Conservation (phyloP, 2,797 vertebrate genomes). For the Melanotaenia boesemani region DNA sequence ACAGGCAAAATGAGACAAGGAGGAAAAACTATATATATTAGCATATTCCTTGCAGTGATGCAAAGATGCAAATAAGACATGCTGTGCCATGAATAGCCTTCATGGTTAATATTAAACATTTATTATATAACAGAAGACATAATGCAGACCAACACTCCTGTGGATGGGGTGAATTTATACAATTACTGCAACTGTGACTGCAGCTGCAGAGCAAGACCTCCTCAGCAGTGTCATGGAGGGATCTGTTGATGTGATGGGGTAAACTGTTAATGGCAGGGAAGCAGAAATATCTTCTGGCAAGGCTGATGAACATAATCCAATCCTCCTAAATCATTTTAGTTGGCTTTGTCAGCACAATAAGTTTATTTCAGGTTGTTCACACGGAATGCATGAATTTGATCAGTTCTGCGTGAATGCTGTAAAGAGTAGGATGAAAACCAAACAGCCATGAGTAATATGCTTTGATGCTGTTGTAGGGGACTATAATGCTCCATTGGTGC, state of each 20-base stretch:
- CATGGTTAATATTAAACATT: conserved; percentile 60
- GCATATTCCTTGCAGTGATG: conserved; percentile 72
- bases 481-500: conserved; percentile 14
- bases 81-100: conserved; percentile 44
- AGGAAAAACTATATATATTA: conserved; percentile 51
- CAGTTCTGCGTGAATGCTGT: conserved; percentile 30
- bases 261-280: conserved; percentile 56
- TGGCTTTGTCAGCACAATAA: conserved; percentile 38
- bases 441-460: conserved; percentile 32
- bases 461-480: conserved; percentile 18
- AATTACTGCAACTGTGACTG: conserved; percentile 45
- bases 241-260: conserved; percentile 45
- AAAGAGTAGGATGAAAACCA: conserved; percentile 38
- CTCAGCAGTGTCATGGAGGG: conserved; percentile 24
- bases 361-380: conserved; percentile 41
- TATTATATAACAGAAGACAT: conserved; percentile 62
- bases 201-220: conserved; percentile 38
- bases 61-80: conserved; percentile 65
- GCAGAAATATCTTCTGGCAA: conserved; percentile 45
- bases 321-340: conserved; percentile 30
- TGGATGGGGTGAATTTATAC: conserved; percentile 41
- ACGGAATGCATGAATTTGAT: conserved; percentile 24
- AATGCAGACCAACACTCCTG: conserved; percentile 53
- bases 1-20: conserved; percentile 62
- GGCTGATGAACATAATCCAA: conserved; percentile 33